Percentiles rank a stretch among this genome's conserved stretches.
Conservation (phyloP, 1,140 invertebrate species). For the Kradibia gibbosae region DNA sequence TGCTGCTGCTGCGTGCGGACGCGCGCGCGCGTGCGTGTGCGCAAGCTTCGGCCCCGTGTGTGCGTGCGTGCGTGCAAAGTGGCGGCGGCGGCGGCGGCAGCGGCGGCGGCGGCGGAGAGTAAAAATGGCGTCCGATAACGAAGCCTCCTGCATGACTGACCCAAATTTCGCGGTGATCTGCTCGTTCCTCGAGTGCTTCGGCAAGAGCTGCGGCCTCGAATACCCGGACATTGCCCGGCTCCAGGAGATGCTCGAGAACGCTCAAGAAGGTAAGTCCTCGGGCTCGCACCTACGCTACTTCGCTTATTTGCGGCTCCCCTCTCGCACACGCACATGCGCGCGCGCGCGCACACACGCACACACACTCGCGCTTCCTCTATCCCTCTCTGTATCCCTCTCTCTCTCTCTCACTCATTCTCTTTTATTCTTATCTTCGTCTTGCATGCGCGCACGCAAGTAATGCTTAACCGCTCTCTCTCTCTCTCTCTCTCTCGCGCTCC, state of each 20-base stretch:
- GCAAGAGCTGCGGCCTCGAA: conserved; percentile 83
- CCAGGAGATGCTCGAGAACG: conserved; percentile 90
- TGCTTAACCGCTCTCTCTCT: not conserved
- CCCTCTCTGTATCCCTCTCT: conserved; percentile 33
- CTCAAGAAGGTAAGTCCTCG: conserved; percentile 82
- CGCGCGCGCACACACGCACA: conserved; percentile 35
- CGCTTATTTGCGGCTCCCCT: conserved; percentile 43
- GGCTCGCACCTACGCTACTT: conserved; percentile 14
- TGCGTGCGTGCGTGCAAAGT: conserved; percentile 26
- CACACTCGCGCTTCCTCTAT: conserved; percentile 49
- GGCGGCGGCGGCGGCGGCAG: conserved; percentile 29
- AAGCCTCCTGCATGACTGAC: conserved; percentile 91
- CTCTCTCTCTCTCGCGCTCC: conserved; percentile 7
- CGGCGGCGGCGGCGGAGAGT: conserved; percentile 55
- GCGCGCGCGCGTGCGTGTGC: conserved; percentile 47
- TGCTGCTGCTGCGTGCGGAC: not conserved
- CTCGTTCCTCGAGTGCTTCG: conserved; percentile 92
- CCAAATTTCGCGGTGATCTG: conserved; percentile 97
- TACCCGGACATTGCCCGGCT: conserved; percentile 85
- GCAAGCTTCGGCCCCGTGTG: conserved; percentile 41
- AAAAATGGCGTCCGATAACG: conserved; percentile 88
- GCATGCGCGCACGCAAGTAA: not conserved
- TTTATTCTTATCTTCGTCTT: not conserved
- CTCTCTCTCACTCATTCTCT: conserved; percentile 25
- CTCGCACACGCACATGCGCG: conserved; percentile 15